Conservation (phyloP, 2,113 vertebrate genomes). For the Oceanodroma tethys region DNA sequence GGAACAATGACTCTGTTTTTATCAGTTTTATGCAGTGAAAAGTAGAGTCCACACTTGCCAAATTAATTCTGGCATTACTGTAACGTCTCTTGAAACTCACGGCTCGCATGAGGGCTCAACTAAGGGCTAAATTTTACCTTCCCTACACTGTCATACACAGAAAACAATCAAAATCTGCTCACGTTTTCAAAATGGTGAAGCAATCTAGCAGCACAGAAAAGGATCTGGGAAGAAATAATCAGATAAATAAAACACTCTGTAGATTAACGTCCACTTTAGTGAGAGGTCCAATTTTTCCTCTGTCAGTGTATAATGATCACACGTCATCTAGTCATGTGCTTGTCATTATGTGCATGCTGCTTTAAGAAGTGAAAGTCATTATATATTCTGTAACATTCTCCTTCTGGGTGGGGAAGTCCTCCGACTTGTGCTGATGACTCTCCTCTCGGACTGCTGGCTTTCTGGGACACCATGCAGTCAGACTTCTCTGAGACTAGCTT, state of each 20-base stretch:
- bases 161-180: neutral
- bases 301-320: neutral
- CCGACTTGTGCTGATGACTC: neutral
- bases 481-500: neutral
- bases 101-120: neutral
- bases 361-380: conserved; percentile 32
- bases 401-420: neutral
- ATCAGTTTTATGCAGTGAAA: neutral
- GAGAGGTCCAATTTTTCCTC: neutral
- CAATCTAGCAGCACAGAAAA: neutral
- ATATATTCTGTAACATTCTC: neutral
- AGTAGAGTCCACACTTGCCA: neutral
- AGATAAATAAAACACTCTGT: neutral
- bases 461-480: neutral
- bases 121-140: neutral
- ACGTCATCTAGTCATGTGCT: neutral
- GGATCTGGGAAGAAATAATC: neutral
- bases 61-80: neutral
- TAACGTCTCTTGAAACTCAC: neutral
- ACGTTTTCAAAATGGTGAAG: neutral
- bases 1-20: neutral
- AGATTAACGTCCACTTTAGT: neutral
- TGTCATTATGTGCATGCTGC: neutral
- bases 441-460: neutral
- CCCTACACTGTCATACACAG: neutral